Percentiles rank a stretch among this genome's conserved stretches.
Conservation (phyloP, 1,140 invertebrate species). For the Oedothorax gibbosus region DNA sequence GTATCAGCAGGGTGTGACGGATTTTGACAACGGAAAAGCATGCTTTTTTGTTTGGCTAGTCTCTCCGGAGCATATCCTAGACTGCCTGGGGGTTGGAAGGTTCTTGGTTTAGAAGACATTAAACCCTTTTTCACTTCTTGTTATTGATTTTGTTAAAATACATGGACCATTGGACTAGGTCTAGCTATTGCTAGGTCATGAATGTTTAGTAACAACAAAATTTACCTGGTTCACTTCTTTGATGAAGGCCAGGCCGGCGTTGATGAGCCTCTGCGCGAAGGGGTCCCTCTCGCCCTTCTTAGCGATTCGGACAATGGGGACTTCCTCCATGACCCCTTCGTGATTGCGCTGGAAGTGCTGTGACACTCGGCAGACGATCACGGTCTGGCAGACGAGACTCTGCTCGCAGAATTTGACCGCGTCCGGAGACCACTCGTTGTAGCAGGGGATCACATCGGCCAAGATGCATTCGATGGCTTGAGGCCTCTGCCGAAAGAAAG, state of each 20-base stretch:
- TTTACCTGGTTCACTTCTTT: neutral
- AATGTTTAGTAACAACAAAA: neutral
- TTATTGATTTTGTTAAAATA: too few species aligned
- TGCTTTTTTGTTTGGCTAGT: too few species aligned
- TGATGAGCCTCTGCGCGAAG: slow-evolving; percentile 52
- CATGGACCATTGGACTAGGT: too few species aligned
- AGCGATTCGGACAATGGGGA: slow-evolving; percentile 31
- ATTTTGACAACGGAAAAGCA: too few species aligned
- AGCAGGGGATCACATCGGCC: slow-evolving; percentile 28
- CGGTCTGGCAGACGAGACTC: slow-evolving; percentile 4
- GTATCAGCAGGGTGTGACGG: too few species aligned
- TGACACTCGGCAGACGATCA: slow-evolving; percentile 13
- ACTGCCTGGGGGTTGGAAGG: too few species aligned
- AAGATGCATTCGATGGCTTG: slow-evolving; percentile 51
- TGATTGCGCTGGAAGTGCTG: neutral
- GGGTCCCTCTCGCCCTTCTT: slow-evolving; percentile 36
- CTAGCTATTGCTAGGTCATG: too few species aligned
- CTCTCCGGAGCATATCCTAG: too few species aligned
- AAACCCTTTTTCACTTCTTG: too few species aligned
- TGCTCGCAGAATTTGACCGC: slow-evolving; percentile 18
- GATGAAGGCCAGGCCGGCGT: slow-evolving; percentile 24
- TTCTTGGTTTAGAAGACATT: too few species aligned
- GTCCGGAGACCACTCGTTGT: slow-evolving; percentile 7
- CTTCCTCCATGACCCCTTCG: too few species aligned
- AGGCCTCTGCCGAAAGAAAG: neutral